A percentile compares a stretch with the other conserved stretches of the same genome.
These are phyloP conservation scores for Butorides virescens DNA, from an alignment of 2,113 vertebrate genomes.

Conservation along the genomic window DNA sequence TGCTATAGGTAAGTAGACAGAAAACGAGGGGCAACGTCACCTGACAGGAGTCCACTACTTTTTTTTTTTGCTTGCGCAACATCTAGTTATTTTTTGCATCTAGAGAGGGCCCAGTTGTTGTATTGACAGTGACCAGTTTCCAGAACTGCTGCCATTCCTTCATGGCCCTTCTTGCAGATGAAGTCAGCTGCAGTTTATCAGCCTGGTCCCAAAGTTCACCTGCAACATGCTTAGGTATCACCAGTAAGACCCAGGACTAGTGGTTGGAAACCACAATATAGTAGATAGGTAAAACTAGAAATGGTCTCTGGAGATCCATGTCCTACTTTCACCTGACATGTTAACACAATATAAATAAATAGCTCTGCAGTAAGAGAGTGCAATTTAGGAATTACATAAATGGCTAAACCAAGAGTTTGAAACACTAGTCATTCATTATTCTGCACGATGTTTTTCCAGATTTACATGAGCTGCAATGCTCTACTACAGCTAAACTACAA, in stretches of 20 bases:
- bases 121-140: neutral
- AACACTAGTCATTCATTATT: neutral
- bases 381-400: neutral
- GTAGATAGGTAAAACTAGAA: neutral
- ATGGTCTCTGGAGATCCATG: neutral
- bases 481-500: neutral
- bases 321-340: neutral
- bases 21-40: rapidly evolving
- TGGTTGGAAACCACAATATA: rapidly evolving
- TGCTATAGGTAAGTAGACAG: neutral
- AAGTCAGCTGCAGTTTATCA: neutral
- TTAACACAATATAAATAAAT: neutral
- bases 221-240: neutral
- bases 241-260: neutral
- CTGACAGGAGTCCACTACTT: neutral
- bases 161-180: neutral
- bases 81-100: neutral
- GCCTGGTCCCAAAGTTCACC: neutral
- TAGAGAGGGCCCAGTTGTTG: neutral
- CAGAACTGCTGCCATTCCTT: neutral
- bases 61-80: neutral
- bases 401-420: neutral
- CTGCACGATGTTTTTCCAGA: neutral
- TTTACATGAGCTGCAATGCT: neutral
- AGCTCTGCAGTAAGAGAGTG: neutral